Base-by-base conservation (phyloP, 2,113 vertebrate species). In the Mionectes macconnelli region DNA sequence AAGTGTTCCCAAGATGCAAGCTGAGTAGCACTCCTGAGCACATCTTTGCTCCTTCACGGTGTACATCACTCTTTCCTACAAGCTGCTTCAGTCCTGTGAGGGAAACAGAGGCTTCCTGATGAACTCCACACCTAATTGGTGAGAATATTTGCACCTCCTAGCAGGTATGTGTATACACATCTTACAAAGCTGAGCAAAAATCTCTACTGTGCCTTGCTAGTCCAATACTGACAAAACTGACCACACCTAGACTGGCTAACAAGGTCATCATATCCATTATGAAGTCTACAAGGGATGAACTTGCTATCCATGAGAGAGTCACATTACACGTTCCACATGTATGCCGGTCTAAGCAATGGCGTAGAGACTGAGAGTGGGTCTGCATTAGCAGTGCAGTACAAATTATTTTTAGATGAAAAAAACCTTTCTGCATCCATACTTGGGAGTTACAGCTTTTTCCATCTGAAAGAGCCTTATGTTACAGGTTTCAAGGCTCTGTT, bases 31-130 rank as follows among this genome's bases (percentile, higher is more conserved):
- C 6, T 78, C 42, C 35, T 64, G n/a, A 40, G 7, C 24, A n/a
- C 1, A 2, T 59, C 49, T n/a, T 42, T 4, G 1, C 7, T 44
- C 14, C 28, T 77, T 55, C 37, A 22, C 15, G 2, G 5, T 3
- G 1, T 49, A 31, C 20, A 49, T 45, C 1, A 0, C 16, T 15
- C 31, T 75, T 78, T 27, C 12, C 18, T 55, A 4, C 57, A 42
- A 62, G 9, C 18, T 75, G 20, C 44, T 84, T 91, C 76, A 67
- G 31, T 23, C 15, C 55, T 42, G 13, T 33, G 37, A 64, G 40
- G 52, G 18, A 87, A 92, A 70, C 27, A 10, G 50, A 25, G 21
- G 5, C 33, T 2, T 3, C 52, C 42, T 81, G 30, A 2, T 2
- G 78, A 89, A 75, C 78, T 78, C n/a, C 0, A 0, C 5, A 23